These are phyloP conservation scores for Saccostrea echinata DNA, from an alignment of 1,140 invertebrate genomes.

Conservation along the genomic window DNA sequence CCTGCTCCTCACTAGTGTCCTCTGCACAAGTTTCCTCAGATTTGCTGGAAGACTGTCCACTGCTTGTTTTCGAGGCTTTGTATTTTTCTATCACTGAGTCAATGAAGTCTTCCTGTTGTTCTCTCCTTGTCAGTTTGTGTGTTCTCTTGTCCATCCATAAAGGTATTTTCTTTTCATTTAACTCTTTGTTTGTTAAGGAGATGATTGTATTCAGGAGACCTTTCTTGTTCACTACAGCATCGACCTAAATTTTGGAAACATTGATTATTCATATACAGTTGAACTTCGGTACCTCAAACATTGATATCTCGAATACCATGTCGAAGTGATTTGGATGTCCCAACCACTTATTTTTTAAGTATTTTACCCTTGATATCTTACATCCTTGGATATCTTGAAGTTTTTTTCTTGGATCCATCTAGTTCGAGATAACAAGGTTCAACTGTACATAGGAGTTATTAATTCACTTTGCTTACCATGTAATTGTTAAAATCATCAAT, in stretches of 20 bases:
- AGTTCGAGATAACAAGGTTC: too few species aligned
- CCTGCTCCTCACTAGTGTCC: background rate
- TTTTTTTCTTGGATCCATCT: too few species aligned
- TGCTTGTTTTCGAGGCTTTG: background rate
- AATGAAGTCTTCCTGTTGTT: background rate
- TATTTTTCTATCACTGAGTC: slow-evolving; percentile 27
- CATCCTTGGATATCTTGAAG: too few species aligned
- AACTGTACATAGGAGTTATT: too few species aligned
- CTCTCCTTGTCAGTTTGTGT: background rate
- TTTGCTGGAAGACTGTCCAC: background rate
- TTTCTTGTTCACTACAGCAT: slow-evolving; percentile 88
- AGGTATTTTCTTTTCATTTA: slow-evolving; percentile 69
- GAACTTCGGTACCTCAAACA: too few species aligned
- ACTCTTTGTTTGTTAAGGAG: slow-evolving; percentile 85
- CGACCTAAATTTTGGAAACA: slow-evolving; percentile 84
- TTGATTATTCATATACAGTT: background rate
- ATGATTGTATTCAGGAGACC: slow-evolving; percentile 87
- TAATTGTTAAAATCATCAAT: too few species aligned
- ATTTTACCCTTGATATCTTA: too few species aligned
- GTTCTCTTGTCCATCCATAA: background rate
- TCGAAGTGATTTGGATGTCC: too few species aligned
- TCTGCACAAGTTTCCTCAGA: background rate
- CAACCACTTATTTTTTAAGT: too few species aligned
- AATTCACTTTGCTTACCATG: too few species aligned
- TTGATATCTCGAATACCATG: too few species aligned